Percentiles rank a stretch among this genome's conserved stretches.
Evolutionary conservation across 2,113 vertebrate genomes (phyloP).

Genomic region (Indicator indicator): DNA sequence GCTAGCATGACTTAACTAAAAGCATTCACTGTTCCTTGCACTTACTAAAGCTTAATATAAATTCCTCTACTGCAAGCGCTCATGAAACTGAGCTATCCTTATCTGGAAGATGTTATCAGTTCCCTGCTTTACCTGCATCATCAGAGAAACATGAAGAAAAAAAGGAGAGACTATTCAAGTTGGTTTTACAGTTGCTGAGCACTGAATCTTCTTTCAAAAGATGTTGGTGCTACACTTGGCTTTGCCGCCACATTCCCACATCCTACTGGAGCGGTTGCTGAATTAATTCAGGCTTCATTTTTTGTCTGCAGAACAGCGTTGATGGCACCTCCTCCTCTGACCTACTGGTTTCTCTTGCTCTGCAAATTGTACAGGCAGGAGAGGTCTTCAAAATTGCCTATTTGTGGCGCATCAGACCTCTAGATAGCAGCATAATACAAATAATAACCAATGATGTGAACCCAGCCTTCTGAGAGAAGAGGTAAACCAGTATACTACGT

Average conservation of each 20-base stretch:
- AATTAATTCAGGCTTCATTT: neutral
- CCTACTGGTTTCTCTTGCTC: neutral
- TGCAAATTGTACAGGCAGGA: neutral
- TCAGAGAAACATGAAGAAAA: neutral
- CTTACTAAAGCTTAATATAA: neutral
- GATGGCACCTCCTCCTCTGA: neutral
- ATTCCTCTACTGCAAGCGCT: neutral
- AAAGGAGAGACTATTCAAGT: neutral
- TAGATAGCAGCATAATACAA: slow-evolving; percentile 54
- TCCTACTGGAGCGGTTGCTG: neutral
- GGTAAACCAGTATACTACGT: neutral
- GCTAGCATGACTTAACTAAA: neutral
- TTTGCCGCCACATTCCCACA: neutral
- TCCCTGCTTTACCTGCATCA: neutral
- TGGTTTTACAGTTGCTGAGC: neutral
- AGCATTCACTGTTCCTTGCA: neutral
- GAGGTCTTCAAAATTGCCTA: neutral
- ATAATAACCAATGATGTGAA: slow-evolving; percentile 17
- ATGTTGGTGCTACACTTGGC: neutral
- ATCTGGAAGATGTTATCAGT: neutral
- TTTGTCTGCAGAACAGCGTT: neutral
- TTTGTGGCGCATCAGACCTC: slow-evolving; percentile 1
- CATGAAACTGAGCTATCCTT: neutral
- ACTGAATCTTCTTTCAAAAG: neutral
- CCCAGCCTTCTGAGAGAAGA: neutral